These are phyloP conservation scores for Carcharodon carcharias DNA, from an alignment of 2,797 vertebrate species.

Conservation along the genomic window DNA sequence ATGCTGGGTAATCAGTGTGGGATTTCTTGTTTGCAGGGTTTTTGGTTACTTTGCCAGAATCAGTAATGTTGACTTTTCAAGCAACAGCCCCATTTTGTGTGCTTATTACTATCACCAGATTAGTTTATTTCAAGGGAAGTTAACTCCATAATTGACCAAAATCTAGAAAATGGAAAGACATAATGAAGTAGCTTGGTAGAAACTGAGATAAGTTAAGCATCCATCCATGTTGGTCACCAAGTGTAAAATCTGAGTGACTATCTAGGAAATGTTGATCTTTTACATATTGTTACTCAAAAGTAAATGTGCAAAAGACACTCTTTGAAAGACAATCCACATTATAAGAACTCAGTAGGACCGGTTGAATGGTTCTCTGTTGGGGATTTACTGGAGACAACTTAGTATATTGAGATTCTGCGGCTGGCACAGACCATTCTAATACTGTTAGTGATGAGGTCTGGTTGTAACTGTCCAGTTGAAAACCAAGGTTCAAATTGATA, in stretches of 20 bases:
- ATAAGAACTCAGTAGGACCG: slow-evolving; percentile 27
- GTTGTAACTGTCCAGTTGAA: slow-evolving; percentile 12
- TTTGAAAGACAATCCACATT: slow-evolving; percentile 36
- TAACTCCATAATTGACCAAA: slow-evolving; percentile 5
- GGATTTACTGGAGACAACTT: slow-evolving; percentile 21
- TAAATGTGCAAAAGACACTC: slow-evolving; percentile 27
- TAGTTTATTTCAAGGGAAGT: slow-evolving; percentile 24
- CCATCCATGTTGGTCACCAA: slow-evolving; percentile 6
- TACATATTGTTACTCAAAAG: slow-evolving; percentile 11
- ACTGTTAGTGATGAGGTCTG: neutral
- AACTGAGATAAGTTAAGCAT: neutral
- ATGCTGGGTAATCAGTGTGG: slow-evolving; percentile 18
- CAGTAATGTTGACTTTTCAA: neutral
- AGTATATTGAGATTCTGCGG: neutral
- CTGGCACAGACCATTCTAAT: slow-evolving; percentile 16
- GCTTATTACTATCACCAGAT: slow-evolving; percentile 17
- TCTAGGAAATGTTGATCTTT: slow-evolving; percentile 20
- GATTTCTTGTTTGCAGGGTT: slow-evolving; percentile 24
- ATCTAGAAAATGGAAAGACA: neutral
- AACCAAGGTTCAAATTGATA: neutral
- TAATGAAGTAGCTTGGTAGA: slow-evolving; percentile 21
- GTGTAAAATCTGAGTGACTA: slow-evolving; percentile 14
- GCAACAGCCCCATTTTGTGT: neutral
- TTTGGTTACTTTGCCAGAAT: neutral
- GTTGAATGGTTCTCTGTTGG: slow-evolving; percentile 28